Conservation (phyloP, 2,113 vertebrate genomes). For the Bubo scandiacus region DNA sequence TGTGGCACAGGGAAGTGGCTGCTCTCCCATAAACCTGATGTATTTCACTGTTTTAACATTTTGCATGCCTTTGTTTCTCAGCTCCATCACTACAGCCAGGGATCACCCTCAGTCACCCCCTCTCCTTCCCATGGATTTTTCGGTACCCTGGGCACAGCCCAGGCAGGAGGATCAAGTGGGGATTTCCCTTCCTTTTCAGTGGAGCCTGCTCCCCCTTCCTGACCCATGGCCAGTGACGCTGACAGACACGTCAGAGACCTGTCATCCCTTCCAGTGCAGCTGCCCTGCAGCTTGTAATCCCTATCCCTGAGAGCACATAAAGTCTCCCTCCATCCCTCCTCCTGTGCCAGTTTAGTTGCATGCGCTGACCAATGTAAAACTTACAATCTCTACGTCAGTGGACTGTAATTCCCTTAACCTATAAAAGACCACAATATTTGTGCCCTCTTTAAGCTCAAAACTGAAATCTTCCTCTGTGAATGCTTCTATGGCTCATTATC, state of each 20-base stretch:
- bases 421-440: not conserved
- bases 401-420: not conserved
- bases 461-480: not conserved
- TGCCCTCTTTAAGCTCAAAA: not conserved
- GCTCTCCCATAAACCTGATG: not conserved
- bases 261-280: not conserved
- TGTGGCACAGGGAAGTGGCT: not conserved
- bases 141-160: not conserved
- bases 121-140: not conserved
- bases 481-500: not conserved
- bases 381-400: accelerated
- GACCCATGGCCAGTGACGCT: accelerated
- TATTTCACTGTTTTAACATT: not conserved
- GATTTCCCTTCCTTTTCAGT: not conserved
- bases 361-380: not conserved
- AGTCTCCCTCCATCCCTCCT: not conserved
- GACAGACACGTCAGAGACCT: not conserved
- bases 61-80: not conserved
- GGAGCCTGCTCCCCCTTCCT: not conserved
- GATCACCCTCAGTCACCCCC: not conserved
- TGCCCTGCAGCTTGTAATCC: not conserved
- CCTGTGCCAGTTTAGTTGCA: not conserved
- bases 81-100: not conserved
- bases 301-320: not conserved
- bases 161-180: not conserved